Percentiles rank a stretch among this genome's conserved stretches.
These are phyloP conservation scores for Anadara kagoshimensis DNA, from an alignment of 1,140 invertebrate species.

Conservation along the genomic window DNA sequence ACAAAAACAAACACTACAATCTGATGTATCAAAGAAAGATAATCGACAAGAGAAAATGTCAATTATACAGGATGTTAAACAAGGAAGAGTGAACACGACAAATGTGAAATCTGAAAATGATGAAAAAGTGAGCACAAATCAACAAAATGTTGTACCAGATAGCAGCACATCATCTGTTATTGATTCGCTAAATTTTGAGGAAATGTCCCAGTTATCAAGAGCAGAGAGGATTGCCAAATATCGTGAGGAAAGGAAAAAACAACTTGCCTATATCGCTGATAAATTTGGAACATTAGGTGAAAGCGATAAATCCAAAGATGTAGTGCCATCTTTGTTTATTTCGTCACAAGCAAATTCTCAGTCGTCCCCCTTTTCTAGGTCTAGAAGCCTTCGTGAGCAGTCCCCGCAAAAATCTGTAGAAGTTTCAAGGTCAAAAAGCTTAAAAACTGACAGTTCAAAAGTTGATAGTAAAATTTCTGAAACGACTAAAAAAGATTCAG, in stretches of 20 bases:
- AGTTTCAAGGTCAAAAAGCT: conserved; percentile 49
- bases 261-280: conserved; percentile 42
- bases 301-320: conserved; percentile 22
- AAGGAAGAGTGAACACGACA: too few relatives aligned
- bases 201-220: conserved; percentile 36
- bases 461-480: conserved; percentile 22
- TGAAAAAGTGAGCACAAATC: too few relatives aligned
- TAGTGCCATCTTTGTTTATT: conserved; percentile 43
- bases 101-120: too few relatives aligned
- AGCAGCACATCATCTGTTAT: too few relatives aligned
- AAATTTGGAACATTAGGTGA: conserved; percentile 31
- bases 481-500: not conserved
- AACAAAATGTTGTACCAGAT: too few relatives aligned
- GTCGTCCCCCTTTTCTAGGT: conserved; percentile 29
- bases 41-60: too few relatives aligned
- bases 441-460: conserved; percentile 16
- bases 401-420: conserved; percentile 39
- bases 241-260: conserved; percentile 48
- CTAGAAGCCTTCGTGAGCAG: conserved; percentile 40
- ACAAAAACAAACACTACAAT: too few relatives aligned
- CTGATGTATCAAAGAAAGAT: too few relatives aligned
- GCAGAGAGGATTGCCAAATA: conserved; percentile 50
- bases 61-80: too few relatives aligned
- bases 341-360: conserved; percentile 25
- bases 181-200: conserved; percentile 20